Percentiles rank a stretch among this genome's conserved stretches.
These are phyloP conservation scores for Piaya cayana DNA, from an alignment of 2,113 vertebrate species.

Conservation along the genomic window DNA sequence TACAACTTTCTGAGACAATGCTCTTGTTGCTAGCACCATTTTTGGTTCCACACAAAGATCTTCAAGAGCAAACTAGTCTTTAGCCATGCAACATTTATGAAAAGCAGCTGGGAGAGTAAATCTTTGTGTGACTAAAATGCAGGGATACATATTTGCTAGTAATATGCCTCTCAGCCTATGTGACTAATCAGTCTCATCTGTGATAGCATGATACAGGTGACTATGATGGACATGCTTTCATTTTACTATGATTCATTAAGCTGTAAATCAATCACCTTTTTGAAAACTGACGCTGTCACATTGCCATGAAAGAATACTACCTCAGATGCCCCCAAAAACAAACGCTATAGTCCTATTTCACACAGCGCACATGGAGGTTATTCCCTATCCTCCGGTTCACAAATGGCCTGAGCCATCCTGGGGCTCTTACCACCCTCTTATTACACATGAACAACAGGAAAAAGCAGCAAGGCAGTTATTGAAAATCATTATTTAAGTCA, in stretches of 20 bases:
- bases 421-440: background rate
- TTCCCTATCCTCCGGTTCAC: background rate
- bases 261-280: background rate
- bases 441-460: background rate
- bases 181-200: constrained; percentile 7
- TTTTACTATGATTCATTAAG: background rate
- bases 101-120: constrained; percentile 27
- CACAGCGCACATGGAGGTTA: background rate
- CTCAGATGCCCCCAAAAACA: background rate
- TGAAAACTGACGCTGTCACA: background rate
- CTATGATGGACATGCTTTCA: background rate
- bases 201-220: background rate
- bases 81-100: background rate
- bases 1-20: background rate
- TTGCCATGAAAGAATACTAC: background rate
- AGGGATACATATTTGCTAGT: background rate
- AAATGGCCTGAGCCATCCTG: background rate
- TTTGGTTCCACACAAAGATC: background rate
- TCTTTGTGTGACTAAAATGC: background rate
- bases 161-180: background rate
- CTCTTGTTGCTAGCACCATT: background rate
- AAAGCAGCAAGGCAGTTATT: background rate
- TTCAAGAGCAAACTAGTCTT: background rate
- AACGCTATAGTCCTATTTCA: background rate
- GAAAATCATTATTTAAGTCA: background rate